phyloP scores from a whole-genome alignment of 2,113 vertebrate genomes.

The Trichechus manatus region DNA sequence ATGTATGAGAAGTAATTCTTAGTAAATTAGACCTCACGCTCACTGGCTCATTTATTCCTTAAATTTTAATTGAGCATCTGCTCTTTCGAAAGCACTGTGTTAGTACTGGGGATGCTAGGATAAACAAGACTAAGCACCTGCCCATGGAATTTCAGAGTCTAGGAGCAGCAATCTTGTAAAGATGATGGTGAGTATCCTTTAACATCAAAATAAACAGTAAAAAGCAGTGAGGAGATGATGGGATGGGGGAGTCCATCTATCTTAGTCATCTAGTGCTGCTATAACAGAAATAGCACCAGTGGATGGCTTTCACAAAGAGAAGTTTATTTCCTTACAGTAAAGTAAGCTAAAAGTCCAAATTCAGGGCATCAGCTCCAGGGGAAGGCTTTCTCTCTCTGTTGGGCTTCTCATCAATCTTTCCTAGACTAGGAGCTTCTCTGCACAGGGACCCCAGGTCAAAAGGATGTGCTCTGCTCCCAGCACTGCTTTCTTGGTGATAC shows the following conservation, averaged over 20 bases:
- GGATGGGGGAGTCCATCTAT: neutral
- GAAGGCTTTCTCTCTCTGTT: no score
- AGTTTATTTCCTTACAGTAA: no score
- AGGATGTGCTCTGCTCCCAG: no score
- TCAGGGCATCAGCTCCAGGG: no score
- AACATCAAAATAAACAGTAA: slow-evolving; percentile 35
- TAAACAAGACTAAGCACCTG: neutral
- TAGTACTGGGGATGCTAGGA: neutral
- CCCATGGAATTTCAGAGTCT: neutral
- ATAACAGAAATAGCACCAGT: no score
- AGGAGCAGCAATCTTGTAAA: neutral
- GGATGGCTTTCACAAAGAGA: no score
- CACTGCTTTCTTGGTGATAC: no score
- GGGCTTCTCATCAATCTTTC: no score
- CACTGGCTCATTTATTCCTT: neutral
- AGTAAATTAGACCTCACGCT: neutral
- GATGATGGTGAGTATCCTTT: neutral
- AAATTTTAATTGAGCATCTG: neutral
- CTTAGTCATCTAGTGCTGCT: no score
- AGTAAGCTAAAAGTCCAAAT: no score
- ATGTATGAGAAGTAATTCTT: neutral
- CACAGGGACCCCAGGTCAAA: no score
- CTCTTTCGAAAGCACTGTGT: neutral
- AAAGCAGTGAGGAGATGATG: neutral
- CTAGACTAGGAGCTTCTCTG: no score